Evolutionary conservation across 2,113 vertebrate genomes (phyloP).

Genomic region (Nicator chloris): DNA sequence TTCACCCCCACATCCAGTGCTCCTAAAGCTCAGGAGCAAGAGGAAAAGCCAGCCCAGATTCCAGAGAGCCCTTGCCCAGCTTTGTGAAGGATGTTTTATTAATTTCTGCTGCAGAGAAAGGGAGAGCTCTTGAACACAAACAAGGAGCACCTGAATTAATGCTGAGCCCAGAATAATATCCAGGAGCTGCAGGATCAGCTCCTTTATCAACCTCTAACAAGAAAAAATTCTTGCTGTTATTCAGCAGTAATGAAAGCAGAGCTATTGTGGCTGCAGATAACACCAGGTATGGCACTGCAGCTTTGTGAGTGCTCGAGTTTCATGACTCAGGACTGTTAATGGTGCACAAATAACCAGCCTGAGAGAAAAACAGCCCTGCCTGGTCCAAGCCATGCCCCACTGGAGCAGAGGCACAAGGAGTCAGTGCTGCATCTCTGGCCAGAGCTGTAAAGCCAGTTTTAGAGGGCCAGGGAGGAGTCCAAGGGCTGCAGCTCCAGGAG

Average conservation of each 20-base stretch:
- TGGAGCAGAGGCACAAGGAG: background rate
- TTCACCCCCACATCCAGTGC: background rate
- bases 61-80: background rate
- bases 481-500: background rate
- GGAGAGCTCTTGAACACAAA: background rate
- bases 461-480: background rate
- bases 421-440: background rate
- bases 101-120: background rate
- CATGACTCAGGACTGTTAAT: background rate
- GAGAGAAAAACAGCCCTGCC: background rate
- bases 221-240: background rate
- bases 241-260: background rate
- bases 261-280: background rate
- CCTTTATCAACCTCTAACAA: background rate
- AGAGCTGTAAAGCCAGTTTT: background rate
- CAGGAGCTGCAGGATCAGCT: slow-evolving; percentile 3
- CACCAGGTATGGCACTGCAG: background rate
- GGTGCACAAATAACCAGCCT: background rate
- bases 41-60: background rate
- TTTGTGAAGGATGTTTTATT: background rate
- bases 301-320: background rate
- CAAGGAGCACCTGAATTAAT: background rate
- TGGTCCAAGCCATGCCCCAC: accelerated
- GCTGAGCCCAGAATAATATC: background rate
- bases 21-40: background rate